Evolutionary conservation across 2,797 vertebrate species (phyloP).

Genomic region (Notoglanidium macrostoma): DNA sequence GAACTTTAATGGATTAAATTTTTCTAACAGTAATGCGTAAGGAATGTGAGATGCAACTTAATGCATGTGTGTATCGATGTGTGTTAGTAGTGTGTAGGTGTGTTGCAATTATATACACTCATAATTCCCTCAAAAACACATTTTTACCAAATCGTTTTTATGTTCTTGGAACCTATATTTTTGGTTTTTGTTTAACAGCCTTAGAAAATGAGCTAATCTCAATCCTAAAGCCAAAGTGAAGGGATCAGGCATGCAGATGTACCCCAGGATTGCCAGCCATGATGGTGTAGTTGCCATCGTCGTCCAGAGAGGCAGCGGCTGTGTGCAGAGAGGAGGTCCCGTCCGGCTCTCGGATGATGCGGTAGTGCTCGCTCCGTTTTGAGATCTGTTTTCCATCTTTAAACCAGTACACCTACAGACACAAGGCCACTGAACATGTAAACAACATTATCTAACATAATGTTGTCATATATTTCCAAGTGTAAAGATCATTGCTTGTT

Average conservation of each 20-base stretch:
- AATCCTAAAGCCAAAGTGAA: background rate
- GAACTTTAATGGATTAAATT: background rate
- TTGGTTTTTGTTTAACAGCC: background rate
- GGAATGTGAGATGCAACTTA: background rate
- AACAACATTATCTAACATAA: slow-evolving; percentile 10
- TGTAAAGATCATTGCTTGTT: background rate
- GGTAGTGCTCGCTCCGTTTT: slow-evolving; percentile 93
- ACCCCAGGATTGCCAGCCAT: slow-evolving; percentile 95
- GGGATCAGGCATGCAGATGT: slow-evolving; percentile 27
- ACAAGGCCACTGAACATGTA: slow-evolving; percentile 24
- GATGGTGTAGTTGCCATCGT: slow-evolving; percentile 97
- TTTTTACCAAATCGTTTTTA: background rate
- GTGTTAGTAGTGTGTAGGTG: background rate
- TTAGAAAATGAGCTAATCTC: background rate
- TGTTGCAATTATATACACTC: background rate
- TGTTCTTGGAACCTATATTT: background rate
- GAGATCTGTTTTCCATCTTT: slow-evolving; percentile 99
- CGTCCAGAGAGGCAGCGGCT: slow-evolving; percentile 86
- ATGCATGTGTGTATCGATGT: background rate
- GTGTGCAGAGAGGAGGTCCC: slow-evolving; percentile 91
- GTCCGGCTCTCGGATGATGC: slow-evolving; percentile 86
- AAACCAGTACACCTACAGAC: slow-evolving; percentile 94
- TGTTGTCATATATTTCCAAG: background rate
- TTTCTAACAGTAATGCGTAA: background rate
- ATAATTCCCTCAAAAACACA: background rate